These are phyloP conservation scores for Aleiodes leptofemur DNA, from an alignment of 2,888 invertebrate species.

Conservation along the genomic window DNA sequence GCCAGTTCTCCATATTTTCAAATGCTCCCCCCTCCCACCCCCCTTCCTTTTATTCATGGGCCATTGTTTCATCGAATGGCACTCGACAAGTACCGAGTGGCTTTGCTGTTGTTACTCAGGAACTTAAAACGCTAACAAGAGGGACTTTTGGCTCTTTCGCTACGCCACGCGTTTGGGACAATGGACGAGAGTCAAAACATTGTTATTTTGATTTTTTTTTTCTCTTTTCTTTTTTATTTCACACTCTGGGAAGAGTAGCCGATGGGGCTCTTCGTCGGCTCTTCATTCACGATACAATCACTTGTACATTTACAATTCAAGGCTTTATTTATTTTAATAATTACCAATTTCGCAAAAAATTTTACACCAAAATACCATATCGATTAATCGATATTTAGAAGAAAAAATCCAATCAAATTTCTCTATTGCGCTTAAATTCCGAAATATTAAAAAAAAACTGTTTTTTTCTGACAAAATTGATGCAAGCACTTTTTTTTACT, in stretches of 20 bases:
- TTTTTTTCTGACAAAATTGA: too few species aligned
- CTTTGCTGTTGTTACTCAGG: conserved; percentile 40
- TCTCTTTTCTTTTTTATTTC: conserved; percentile 30
- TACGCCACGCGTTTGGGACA: conserved; percentile 35
- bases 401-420: conserved; percentile 8
- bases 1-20: not conserved
- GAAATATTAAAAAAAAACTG: not conserved
- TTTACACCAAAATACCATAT: not conserved
- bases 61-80: conserved; percentile 59
- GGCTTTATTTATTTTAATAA: not conserved
- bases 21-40: not conserved
- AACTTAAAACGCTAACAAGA: conserved; percentile 37
- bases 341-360: not conserved
- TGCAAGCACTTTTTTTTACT: too few species aligned
- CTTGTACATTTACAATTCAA: not conserved
- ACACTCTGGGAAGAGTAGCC: conserved; percentile 7
- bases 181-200: conserved; percentile 46
- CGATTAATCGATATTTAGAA: not conserved
- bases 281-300: conserved; percentile 5
- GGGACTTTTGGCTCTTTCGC: conserved; percentile 22
- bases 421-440: too few species aligned
- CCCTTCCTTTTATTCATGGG: not conserved
- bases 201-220: conserved; percentile 35
- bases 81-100: conserved; percentile 55
- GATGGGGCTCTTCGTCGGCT: not conserved